phyloP scores from a whole-genome alignment of 1,140 invertebrate genomes.

The Physella acuta region DNA sequence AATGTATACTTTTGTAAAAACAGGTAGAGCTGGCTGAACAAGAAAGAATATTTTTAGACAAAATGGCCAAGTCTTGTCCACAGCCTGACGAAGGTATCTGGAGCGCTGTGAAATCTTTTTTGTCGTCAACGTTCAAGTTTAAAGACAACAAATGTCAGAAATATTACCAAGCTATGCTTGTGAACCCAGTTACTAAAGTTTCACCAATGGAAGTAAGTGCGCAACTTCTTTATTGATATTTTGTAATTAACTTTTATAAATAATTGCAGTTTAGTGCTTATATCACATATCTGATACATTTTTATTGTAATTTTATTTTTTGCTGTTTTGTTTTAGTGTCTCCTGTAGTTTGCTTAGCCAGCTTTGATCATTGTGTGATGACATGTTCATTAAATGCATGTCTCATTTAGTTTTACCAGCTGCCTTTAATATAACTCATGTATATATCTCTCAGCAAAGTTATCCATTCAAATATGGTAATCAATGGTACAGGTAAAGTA shows the following conservation, averaged over 20 bases:
- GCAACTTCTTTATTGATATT: background rate
- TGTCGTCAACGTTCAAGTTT: slow-evolving; percentile 27
- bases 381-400: background rate
- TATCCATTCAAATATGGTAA: too few relatives aligned
- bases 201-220: slow-evolving; percentile 42
- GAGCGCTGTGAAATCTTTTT: background rate
- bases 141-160: slow-evolving; percentile 43
- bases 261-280: too few relatives aligned
- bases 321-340: background rate
- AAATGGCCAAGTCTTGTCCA: slow-evolving; percentile 19
- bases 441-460: too few relatives aligned
- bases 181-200: slow-evolving; percentile 41
- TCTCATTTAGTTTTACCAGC: too few relatives aligned
- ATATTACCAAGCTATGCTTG: slow-evolving; percentile 43
- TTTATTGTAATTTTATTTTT: background rate
- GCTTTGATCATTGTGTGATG: background rate
- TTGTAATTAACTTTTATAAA: background rate
- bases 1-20: slow-evolving; percentile 36
- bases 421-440: too few relatives aligned
- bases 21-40: slow-evolving; percentile 35
- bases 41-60: slow-evolving; percentile 20
- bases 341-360: background rate
- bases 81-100: slow-evolving; percentile 11
- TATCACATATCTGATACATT: too few relatives aligned
- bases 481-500: too few relatives aligned